Evolutionary conservation across 2,888 invertebrate species (phyloP).

Genomic region (Luperina nickerlii): DNA sequence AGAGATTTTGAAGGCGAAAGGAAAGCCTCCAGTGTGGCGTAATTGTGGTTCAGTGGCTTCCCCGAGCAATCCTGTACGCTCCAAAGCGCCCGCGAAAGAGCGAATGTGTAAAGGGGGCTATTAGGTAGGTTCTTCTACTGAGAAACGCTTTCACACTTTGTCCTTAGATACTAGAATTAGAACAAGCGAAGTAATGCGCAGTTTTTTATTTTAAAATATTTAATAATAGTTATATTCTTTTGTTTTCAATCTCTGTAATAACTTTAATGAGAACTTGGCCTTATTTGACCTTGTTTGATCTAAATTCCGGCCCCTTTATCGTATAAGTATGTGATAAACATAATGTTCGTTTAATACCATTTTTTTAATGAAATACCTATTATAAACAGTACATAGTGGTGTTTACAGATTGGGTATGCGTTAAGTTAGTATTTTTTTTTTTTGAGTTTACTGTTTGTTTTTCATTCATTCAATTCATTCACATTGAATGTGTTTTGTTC

Average conservation of each 20-base stretch:
- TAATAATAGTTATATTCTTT: constrained; percentile 1
- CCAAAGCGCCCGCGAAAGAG: not conserved
- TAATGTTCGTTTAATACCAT: constrained; percentile 28
- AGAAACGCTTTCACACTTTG: not conserved
- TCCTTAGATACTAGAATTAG: not conserved
- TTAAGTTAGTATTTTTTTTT: not conserved
- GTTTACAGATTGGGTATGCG: not conserved
- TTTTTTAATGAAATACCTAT: constrained; percentile 10
- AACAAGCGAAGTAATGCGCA: not conserved
- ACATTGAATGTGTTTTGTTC: not conserved
- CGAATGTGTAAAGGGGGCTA: not conserved
- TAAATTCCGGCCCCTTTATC: constrained; percentile 27
- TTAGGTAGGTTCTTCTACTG: not conserved
- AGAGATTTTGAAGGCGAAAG: not conserved
- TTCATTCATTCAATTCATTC: not conserved
- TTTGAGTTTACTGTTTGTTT: not conserved
- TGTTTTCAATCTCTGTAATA: constrained; percentile 30
- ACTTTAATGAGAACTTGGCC: constrained; percentile 48
- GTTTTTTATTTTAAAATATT: not conserved
- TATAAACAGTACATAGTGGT: constrained; percentile 1
- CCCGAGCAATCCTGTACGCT: not conserved
- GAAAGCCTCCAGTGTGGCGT: too few relatives aligned
- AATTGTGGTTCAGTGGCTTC: not conserved
- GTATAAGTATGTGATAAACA: constrained; percentile 22
- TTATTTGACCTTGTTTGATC: constrained; percentile 29